phyloP scores from a whole-genome alignment of 2,113 vertebrate genomes.

The Solenodon paradoxus region DNA sequence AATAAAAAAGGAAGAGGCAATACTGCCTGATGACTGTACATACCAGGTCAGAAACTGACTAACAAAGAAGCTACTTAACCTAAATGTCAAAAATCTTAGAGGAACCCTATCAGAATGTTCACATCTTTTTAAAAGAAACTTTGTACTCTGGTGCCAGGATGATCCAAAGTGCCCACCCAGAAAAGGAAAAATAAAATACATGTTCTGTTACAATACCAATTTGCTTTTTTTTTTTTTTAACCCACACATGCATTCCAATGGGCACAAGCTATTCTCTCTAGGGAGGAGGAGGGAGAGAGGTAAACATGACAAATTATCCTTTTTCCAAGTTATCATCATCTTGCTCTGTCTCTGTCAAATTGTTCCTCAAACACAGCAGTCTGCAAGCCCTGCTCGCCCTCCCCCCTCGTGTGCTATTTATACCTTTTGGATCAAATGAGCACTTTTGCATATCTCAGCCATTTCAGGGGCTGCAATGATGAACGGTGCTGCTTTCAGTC shows the following conservation, averaged over 20 bases:
- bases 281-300: constrained; percentile 70
- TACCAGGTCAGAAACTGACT: not conserved
- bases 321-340: constrained; percentile 86
- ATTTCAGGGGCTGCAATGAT: constrained; percentile 78
- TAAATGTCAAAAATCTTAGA: constrained; percentile 59
- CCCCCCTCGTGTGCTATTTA: constrained; percentile 77
- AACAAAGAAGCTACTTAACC: not conserved
- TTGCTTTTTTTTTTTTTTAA: constrained; percentile 70
- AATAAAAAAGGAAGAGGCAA: constrained; percentile 31
- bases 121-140: constrained; percentile 69
- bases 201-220: constrained; percentile 72
- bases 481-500: constrained; percentile 69
- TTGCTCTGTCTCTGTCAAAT: constrained; percentile 85
- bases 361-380: constrained; percentile 84
- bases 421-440: constrained; percentile 79
- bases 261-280: constrained; percentile 76
- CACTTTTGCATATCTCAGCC: constrained; percentile 81
- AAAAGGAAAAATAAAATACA: constrained; percentile 76
- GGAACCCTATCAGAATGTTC: constrained; percentile 62
- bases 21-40: constrained; percentile 1
- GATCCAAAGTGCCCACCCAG: constrained; percentile 61
- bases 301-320: constrained; percentile 87
- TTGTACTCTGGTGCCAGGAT: constrained; percentile 64
- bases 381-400: constrained; percentile 66
- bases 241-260: constrained; percentile 81